Conservation (phyloP, 2,888 invertebrate species). For the Glaucopsyche alexis region DNA sequence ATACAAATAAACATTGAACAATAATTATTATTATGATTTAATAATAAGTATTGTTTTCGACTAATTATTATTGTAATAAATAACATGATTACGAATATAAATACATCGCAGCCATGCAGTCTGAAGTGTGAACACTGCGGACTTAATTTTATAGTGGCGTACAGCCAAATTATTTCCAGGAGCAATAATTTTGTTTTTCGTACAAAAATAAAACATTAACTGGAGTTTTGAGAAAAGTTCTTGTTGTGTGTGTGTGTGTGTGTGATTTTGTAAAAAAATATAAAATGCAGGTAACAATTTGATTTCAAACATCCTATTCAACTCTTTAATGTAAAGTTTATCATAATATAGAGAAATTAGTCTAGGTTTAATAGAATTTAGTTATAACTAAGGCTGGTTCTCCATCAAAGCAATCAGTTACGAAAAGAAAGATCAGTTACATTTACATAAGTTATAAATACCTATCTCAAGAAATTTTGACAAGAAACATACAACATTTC, state of each 20-base stretch:
- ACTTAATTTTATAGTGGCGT: constrained; percentile 19
- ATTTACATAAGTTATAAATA: too few species aligned
- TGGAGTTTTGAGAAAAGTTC: neutral
- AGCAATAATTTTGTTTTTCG: neutral
- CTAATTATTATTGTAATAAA: neutral
- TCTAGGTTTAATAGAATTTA: too few species aligned
- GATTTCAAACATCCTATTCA: too few species aligned
- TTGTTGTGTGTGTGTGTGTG: neutral
- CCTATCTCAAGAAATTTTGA: too few species aligned
- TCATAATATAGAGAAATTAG: too few species aligned
- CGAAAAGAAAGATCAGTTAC: too few species aligned
- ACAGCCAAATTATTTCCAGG: constrained; percentile 31
- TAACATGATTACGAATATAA: constrained; percentile 38
- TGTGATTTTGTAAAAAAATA: too few species aligned
- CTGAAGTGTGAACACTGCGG: constrained; percentile 46
- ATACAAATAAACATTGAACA: neutral
- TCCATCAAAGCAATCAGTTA: too few species aligned
- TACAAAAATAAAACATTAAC: neutral
- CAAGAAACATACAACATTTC: too few species aligned
- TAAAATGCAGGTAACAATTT: too few species aligned
- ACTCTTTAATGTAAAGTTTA: too few species aligned
- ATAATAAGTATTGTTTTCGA: neutral
- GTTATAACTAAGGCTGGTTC: too few species aligned
- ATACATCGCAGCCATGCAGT: constrained; percentile 56
- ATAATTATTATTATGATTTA: neutral